These are phyloP conservation scores for Prinia subflava DNA, from an alignment of 2,113 vertebrate species.

Conservation along the genomic window DNA sequence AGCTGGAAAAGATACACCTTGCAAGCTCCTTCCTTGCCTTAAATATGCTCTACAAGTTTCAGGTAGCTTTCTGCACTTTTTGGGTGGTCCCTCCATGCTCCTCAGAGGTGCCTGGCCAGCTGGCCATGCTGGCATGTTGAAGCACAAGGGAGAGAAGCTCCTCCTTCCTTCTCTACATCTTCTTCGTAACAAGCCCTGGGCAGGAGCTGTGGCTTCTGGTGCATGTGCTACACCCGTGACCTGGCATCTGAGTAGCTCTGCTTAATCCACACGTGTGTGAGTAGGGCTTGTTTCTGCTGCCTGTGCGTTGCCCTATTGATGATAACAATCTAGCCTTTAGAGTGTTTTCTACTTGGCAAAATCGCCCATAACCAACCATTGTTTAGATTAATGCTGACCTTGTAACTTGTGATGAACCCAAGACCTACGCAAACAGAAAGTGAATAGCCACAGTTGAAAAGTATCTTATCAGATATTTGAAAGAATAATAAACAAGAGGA, in stretches of 20 bases:
- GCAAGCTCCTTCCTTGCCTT: neutral
- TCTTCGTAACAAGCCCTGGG: neutral
- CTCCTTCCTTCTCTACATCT: neutral
- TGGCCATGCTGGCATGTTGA: neutral
- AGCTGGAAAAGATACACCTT: neutral
- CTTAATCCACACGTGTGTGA: neutral
- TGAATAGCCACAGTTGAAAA: constrained; percentile 53
- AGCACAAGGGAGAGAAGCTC: neutral
- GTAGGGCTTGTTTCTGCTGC: neutral
- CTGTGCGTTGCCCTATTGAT: constrained; percentile 11
- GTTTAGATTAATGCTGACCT: constrained; percentile 56
- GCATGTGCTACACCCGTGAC: constrained; percentile 30
- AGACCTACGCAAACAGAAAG: constrained; percentile 58
- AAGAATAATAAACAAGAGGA: constrained; percentile 65
- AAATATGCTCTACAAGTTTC: neutral
- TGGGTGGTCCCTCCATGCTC: neutral
- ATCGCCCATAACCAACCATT: constrained; percentile 33
- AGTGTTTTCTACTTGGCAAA: constrained; percentile 31
- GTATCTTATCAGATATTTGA: constrained; percentile 57
- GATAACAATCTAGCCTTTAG: constrained; percentile 54
- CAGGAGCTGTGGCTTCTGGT: neutral
- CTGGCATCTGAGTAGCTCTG: neutral
- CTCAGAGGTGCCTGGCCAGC: neutral
- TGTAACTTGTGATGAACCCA: constrained; percentile 67
- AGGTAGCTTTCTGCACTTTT: neutral